Evolutionary conservation across 2,113 vertebrate genomes (phyloP).

Genomic region (Candoia aspera): DNA sequence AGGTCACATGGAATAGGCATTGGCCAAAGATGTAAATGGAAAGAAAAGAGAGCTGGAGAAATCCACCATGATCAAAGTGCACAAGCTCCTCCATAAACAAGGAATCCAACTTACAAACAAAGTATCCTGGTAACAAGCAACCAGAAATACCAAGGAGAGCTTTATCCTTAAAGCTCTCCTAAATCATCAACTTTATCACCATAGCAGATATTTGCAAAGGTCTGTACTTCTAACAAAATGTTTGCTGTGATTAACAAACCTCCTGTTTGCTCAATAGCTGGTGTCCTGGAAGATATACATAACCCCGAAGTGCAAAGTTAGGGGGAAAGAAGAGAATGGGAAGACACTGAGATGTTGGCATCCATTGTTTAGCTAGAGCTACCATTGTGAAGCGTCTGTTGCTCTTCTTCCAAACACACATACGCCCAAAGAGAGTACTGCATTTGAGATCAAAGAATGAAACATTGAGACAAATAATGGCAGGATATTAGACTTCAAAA

Average conservation of each 20-base stretch:
- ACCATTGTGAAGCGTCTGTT: background rate
- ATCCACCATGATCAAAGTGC: background rate
- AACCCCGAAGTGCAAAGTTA: background rate
- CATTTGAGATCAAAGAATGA: background rate
- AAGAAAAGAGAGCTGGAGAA: background rate
- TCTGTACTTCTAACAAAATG: conserved; percentile 9
- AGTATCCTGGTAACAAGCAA: conserved; percentile 1
- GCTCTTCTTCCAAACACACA: background rate
- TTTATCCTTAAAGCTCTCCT: conserved; percentile 54
- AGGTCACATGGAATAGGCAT: background rate
- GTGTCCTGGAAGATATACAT: background rate
- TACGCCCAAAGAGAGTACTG: background rate
- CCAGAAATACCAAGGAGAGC: conserved; percentile 11
- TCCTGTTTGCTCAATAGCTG: conserved; percentile 31
- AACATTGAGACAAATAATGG: background rate
- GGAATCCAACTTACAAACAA: conserved; percentile 8
- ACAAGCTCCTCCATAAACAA: background rate
- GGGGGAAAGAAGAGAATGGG: conserved; percentile 23
- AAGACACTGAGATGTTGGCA: conserved; percentile 27
- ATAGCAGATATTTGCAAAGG: conserved; percentile 41
- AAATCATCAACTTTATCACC: conserved; percentile 41
- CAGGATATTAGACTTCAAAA: background rate
- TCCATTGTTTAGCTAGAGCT: background rate
- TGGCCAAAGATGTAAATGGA: background rate
- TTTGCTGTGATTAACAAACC: background rate